Evolutionary conservation across 2,888 invertebrate species (phyloP).

Genomic region (Ectemnius lituratus): DNA sequence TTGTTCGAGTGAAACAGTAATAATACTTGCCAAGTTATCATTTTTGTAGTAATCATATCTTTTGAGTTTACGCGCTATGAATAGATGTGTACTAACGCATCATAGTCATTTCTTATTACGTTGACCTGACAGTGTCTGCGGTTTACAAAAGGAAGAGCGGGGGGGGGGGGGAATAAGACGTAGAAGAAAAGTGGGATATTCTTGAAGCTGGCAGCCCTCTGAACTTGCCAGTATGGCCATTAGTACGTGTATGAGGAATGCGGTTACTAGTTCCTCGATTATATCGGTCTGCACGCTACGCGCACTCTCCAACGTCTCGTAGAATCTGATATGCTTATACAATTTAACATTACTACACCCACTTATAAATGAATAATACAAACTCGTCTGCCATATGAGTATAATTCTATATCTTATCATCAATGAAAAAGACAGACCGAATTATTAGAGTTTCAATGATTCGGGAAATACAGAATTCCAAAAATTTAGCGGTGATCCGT

Average conservation of each 20-base stretch:
- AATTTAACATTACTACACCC: conserved; percentile 5
- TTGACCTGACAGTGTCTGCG: too few species aligned
- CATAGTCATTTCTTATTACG: too few species aligned
- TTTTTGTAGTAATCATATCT: too few species aligned
- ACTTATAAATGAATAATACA: neutral
- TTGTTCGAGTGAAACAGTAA: neutral
- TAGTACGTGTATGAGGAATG: conserved; percentile 69
- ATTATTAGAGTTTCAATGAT: too few species aligned
- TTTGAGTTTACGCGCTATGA: too few species aligned
- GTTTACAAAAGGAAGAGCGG: neutral
- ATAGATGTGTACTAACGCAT: too few species aligned
- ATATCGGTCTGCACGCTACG: conserved; percentile 66
- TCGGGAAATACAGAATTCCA: too few species aligned
- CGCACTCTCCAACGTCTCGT: conserved; percentile 9
- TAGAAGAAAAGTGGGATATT: conserved; percentile 31
- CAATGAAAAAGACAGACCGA: too few species aligned
- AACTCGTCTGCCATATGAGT: too few species aligned
- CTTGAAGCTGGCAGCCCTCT: conserved; percentile 14
- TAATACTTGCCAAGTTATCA: too few species aligned
- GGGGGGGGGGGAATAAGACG: neutral
- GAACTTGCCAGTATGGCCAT: conserved; percentile 41
- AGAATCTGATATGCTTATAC: conserved; percentile 20
- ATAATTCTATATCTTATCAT: too few species aligned
- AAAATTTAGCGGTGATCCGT: neutral
- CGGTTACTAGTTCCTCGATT: conserved; percentile 72